Evolutionary conservation across 2,113 vertebrate species (phyloP).

Genomic region (Heteronetta atricapilla): DNA sequence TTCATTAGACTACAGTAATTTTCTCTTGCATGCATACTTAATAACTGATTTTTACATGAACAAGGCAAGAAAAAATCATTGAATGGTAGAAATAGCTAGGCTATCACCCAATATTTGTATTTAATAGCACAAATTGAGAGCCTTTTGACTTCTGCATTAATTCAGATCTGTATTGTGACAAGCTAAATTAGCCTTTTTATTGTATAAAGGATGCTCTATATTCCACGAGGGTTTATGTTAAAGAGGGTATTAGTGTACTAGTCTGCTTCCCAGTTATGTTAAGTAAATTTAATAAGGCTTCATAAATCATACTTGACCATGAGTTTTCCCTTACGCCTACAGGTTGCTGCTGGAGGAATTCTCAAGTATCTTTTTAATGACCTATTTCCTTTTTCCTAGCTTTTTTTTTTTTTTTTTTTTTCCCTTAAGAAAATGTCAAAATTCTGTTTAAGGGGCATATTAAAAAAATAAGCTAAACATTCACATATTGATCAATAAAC

Average conservation of each 20-base stretch:
- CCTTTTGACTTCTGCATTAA: neutral
- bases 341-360: neutral
- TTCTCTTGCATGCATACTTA: neutral
- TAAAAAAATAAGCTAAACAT: neutral
- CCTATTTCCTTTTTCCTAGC: neutral
- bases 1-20: neutral
- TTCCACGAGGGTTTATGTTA: neutral
- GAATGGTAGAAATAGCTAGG: neutral
- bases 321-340: neutral
- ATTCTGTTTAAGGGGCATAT: neutral
- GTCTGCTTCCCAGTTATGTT: neutral
- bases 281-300: conserved; percentile 14
- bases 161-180: neutral
- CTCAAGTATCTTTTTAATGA: neutral
- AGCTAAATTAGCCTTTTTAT: conserved; percentile 34
- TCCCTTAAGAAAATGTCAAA: neutral
- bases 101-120: neutral
- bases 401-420: neutral
- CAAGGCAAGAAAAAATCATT: neutral
- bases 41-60: neutral
- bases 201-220: neutral
- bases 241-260: neutral
- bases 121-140: neutral
- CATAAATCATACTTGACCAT: conserved; percentile 7
- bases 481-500: neutral